Base-by-base conservation (phyloP, 30 jellyfish, hydroid and myxozoan species). In the Pelagia noctiluca region DNA sequence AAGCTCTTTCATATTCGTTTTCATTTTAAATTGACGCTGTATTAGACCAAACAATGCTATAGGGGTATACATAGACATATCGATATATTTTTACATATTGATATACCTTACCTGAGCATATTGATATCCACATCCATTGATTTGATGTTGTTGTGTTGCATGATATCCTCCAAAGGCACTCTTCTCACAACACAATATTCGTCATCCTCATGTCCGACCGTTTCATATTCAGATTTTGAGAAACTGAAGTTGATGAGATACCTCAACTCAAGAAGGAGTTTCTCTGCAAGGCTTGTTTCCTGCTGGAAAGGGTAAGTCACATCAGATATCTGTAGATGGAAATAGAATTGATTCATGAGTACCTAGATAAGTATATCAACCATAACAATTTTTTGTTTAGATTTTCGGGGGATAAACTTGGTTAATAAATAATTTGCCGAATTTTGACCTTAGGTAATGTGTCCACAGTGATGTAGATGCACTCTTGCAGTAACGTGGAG, bases 271-370 rank as follows among this genome's bases (percentile, higher is more conserved):
- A 1, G 63, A 38, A 50, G 75, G 11, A 80, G 76, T 22, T 35
- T 42, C 60, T 80, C 77, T 28, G 33, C 84, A 25, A 26, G 7
- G 34, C 75, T 46, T 35, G 12, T 35, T 21, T 80, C 83, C 0
- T 83, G 75, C 69, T 80, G 76, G 33, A 65, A 49, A 2, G 90
- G 90, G 24, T 35, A 80, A 16, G 35, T 70, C 10, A 18, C 63
- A 21, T 80, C 90, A 36, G 84, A 1, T 22, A 80, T 50, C 90
- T 80, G 33, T 16, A 2, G 37, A 57, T 52, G 57, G 16, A 5
- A 16, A 8, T 42, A 16, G 8, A 42, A 16, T 42, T 42, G 16
- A 42, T 42, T 5, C 16, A 42, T 42, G 12, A 16, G 57, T 42
- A 42, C 57, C 16, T 5, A 42, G 57, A 5, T 5, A 42, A 16